Percentiles rank a stretch among this genome's conserved stretches.
These are phyloP conservation scores for Agrochola lychnidis DNA, from an alignment of 2,888 invertebrate genomes.

Conservation along the genomic window DNA sequence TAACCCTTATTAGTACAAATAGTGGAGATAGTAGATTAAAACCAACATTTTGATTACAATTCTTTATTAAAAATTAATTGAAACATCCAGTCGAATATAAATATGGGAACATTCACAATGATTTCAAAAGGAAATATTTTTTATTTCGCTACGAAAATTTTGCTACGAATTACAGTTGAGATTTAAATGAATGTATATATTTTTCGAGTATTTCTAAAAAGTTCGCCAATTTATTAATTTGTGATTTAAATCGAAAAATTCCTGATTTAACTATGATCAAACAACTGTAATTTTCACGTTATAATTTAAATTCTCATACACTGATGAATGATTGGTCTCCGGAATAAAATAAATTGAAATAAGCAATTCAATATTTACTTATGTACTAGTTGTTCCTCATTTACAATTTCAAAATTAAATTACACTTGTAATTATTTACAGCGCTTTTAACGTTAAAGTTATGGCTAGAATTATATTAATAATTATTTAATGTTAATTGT, in stretches of 20 bases:
- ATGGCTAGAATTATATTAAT: conserved; percentile 39
- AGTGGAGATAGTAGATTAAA: conserved; percentile 9
- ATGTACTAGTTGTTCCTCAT: conserved; percentile 88
- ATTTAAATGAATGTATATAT: background rate
- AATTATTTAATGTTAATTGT: conserved; percentile 50
- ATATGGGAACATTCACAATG: conserved; percentile 75
- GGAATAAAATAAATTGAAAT: conserved; percentile 53
- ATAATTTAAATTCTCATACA: conserved; percentile 26
- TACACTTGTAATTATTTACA: conserved; percentile 74
- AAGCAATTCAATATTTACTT: conserved; percentile 72
- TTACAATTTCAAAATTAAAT: conserved; percentile 81
- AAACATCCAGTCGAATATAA: conserved; percentile 80
- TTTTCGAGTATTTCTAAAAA: background rate
- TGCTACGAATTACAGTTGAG: conserved; percentile 54
- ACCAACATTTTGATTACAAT: conserved; percentile 73
- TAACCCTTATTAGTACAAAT: background rate
- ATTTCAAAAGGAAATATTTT: conserved; percentile 51
- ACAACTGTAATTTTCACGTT: conserved; percentile 45
- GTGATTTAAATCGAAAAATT: conserved; percentile 3
- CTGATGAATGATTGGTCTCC: conserved; percentile 61
- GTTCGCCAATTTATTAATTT: background rate
- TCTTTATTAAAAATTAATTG: conserved; percentile 84
- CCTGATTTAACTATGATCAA: background rate
- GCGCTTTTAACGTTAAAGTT: conserved; percentile 46
- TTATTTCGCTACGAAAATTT: conserved; percentile 39